These are phyloP conservation scores for Orchesella flavescens DNA, from an alignment of 2,888 invertebrate genomes.

Conservation along the genomic window DNA sequence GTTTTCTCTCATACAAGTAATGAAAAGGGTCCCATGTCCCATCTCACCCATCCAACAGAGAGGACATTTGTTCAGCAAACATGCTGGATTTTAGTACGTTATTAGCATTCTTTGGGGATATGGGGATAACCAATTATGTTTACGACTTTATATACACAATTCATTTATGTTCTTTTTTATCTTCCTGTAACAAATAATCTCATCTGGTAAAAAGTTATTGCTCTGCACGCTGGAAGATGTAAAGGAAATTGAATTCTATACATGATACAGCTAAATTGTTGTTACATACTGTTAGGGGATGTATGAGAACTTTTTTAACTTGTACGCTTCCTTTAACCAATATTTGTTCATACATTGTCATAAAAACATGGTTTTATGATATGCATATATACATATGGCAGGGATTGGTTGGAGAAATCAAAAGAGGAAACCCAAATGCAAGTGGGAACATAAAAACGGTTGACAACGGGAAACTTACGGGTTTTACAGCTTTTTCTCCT, in stretches of 20 bases:
- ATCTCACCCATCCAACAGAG: too few species aligned
- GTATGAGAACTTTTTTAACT: too few species aligned
- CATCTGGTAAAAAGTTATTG: neutral
- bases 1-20: too few species aligned
- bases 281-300: neutral
- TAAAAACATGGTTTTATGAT: neutral
- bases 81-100: conserved; percentile 19
- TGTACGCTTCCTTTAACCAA: neutral
- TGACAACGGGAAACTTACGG: conserved; percentile 41
- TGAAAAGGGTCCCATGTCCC: too few species aligned
- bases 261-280: neutral
- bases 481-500: conserved; percentile 43
- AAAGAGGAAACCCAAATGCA: too few species aligned
- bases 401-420: neutral
- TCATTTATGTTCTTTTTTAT: conserved; percentile 1
- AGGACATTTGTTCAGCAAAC: neutral
- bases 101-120: neutral
- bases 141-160: conserved; percentile 19
- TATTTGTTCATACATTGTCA: too few species aligned
- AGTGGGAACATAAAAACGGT: conserved; percentile 17
- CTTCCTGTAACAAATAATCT: neutral
- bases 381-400: conserved; percentile 1
- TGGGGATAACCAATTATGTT: conserved; percentile 46
- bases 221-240: neutral
- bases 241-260: conserved; percentile 16